Evolutionary conservation across 2,888 invertebrate species (phyloP), one percentile per base, ranked within the genome.

Genomic region (Mythimna impura): DNA sequence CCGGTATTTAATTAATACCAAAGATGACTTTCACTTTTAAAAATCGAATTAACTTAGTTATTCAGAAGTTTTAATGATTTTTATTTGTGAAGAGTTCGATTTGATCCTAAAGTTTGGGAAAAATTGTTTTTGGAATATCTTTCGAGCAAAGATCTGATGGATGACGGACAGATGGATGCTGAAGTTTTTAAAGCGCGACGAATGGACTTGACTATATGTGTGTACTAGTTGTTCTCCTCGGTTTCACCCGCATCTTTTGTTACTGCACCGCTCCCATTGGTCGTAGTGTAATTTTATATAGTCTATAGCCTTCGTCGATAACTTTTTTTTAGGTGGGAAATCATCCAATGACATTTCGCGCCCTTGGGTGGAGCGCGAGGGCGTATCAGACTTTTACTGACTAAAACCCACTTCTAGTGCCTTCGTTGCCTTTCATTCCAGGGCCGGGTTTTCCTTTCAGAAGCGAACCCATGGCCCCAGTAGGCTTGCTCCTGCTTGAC

Each of bases 1-100:
- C 40, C 40, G 34, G 60, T 63, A 66, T 57, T 62, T 63, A 54
- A 40, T 68, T 66, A 71, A 61, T 62, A 20, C 9, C 4, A 54
- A 76, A 65, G 55, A 63, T 64, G 54, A 40, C 40, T 62, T 52
- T 43, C 8, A 40, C 25, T 77, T 80, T 65, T 14, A 34, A 72
- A 76, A 80, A 69, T 68, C 58, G 20, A 83, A 82, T 78, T 71
- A 71, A 71, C 81, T 81, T 82, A 80, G 81, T 80, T 80, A 83
- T 80, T 65, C 60, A 65, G 52, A 81, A 83, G 71, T 83, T 83
- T 50, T 69, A 83, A 82, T 83, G 70, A 74, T 66, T 80, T 83
- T 80, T 69, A 74, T 71, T 83, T 78, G 70, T 68, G 50, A n/a
- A 36, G 2, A 68, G 67, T 61, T 47, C 30, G 40, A 20, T 17